Base-by-base conservation (phyloP, 2,888 invertebrate species). In the Pyrrhosoma nymphula region DNA sequence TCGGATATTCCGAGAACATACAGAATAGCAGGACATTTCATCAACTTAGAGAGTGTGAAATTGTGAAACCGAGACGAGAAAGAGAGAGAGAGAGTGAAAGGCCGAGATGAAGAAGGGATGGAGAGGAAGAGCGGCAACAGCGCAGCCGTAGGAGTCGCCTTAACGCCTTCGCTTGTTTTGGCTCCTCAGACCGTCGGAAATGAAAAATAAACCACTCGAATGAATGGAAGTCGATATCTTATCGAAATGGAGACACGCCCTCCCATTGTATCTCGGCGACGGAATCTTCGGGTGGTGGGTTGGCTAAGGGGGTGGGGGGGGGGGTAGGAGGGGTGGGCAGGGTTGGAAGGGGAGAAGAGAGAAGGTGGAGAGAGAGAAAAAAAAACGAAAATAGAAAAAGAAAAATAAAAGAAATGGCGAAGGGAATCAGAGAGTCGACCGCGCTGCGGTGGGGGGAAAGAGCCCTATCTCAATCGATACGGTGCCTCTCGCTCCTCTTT, bases 211-310 rank as follows among this genome's bases (percentile, higher is more conserved):
- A 82, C 82, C 82, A 82, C 82, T 35, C 82, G 82, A 82, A 35
- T 35, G 82, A 82, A 82, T 75, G 75, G 75, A 75, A 75, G 75
- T 75, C 75, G 75, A 75, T 82, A 82, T 82, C 82, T 82, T 82
- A 82, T 82, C 82, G 82, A 82, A 82, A 82, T 82, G 82, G 82
- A 82, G 82, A 82, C 82, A 82, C 82, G 82, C 35, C 82, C 82
- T 82, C 82, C 82, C 82, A 35, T 35, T 82, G 82, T 82, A 82
- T 82, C 82, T 82, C 82, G 30, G 82, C 82, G 35, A 82, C 82
- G 82, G 82, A 82, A 35, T 82, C 82, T 82, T 16, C 1, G 82
- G 82, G 75, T 75, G 82, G 82, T 16, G 35, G 35, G 82, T 4
- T 8, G 47, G 47, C 47, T 4, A 47, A 75, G 30, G 75, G 82